Conservation (phyloP, 2,113 vertebrate species). For the Micronycteris hirsuta region DNA sequence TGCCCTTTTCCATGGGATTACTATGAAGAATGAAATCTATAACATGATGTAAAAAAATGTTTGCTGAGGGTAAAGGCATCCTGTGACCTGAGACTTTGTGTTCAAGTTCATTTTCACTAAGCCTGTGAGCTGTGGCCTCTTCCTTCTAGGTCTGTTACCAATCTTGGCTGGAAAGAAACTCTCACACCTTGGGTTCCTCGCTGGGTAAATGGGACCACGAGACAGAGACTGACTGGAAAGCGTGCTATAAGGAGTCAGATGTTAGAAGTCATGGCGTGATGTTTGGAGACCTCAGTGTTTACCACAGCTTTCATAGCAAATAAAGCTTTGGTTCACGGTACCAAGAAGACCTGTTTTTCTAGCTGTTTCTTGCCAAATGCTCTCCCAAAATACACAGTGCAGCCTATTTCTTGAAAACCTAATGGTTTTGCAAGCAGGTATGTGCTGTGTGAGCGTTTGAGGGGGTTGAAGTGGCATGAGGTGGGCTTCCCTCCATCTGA, state of each 20-base stretch:
- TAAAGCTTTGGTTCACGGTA: background rate
- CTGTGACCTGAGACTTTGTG: background rate
- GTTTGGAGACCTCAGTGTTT: background rate
- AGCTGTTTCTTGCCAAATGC: background rate
- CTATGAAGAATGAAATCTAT: background rate
- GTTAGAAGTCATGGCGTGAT: background rate
- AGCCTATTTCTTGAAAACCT: background rate
- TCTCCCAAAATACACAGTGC: background rate
- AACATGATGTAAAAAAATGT: background rate
- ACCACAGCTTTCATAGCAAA: background rate
- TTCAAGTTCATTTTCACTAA: background rate
- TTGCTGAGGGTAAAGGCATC: background rate
- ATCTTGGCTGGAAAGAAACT: background rate
- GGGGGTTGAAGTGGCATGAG: background rate
- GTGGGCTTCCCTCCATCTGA: background rate
- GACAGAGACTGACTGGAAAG: background rate
- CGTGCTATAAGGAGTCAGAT: background rate
- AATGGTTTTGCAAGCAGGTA: background rate
- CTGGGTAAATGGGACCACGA: background rate
- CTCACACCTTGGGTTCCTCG: background rate
- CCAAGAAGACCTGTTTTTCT: background rate
- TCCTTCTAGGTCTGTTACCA: background rate
- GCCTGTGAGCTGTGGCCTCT: background rate
- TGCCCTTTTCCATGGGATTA: background rate
- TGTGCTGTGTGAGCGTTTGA: background rate